phyloP scores from a whole-genome alignment of 2,888 invertebrate species.

The Drosophila nigricruria region DNA sequence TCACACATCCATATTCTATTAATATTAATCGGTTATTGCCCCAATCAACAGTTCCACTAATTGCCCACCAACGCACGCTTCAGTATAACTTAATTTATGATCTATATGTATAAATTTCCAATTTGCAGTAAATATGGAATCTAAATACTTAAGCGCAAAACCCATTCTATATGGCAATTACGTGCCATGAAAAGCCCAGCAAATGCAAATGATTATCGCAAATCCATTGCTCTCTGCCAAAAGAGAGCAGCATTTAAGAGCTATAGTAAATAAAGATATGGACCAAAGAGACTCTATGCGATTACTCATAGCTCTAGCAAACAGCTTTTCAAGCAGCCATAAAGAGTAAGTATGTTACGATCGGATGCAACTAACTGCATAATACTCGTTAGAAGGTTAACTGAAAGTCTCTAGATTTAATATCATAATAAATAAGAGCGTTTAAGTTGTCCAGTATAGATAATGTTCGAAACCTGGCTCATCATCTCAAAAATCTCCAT shows the following conservation, averaged over 20 bases:
- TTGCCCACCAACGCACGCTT: background rate
- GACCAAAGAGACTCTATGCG: conserved; percentile 22
- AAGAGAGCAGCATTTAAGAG: conserved; percentile 1
- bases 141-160: background rate
- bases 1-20: background rate
- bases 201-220: conserved; percentile 34
- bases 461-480: too few species aligned
- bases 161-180: conserved; percentile 24
- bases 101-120: conserved; percentile 1
- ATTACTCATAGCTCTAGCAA: conserved; percentile 5
- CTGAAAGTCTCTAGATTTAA: background rate
- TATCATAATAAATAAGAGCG: background rate
- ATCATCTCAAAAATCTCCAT: too few species aligned
- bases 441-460: too few species aligned
- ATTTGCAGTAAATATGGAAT: background rate
- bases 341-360: background rate
- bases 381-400: background rate
- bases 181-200: conserved; percentile 32
- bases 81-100: conserved; percentile 2
- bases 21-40: conserved; percentile 12
- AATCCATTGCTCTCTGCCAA: conserved; percentile 13
- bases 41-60: background rate
- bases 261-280: conserved; percentile 8
- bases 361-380: too few species aligned
- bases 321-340: conserved; percentile 9